Evolutionary conservation across 2,888 invertebrate genomes (phyloP).

Genomic region (Conops quadrifasciatus): DNA sequence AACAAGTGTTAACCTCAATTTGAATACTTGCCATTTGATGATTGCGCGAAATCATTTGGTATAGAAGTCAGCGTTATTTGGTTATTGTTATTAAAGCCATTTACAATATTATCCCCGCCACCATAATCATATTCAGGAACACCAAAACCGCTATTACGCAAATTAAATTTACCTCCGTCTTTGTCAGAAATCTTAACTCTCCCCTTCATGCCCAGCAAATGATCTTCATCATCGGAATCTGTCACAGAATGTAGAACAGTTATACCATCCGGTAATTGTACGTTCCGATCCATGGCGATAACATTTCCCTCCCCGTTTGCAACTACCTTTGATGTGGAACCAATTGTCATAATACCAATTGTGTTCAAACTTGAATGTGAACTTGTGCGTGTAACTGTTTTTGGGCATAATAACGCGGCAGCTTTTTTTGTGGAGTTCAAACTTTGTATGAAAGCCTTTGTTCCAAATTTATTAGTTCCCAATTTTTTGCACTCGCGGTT

Average conservation of each 20-base stretch:
- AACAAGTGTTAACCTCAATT: not conserved
- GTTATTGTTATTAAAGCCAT: conserved; percentile 55
- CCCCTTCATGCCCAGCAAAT: conserved; percentile 19
- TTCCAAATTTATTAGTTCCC: conserved; percentile 57
- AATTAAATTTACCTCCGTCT: conserved; percentile 30
- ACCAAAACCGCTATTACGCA: conserved; percentile 10
- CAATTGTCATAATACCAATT: conserved; percentile 41
- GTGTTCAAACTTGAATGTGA: conserved; percentile 21
- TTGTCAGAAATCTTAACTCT: not conserved
- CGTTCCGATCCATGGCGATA: not conserved
- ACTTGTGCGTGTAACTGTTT: conserved; percentile 47
- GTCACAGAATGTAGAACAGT: not conserved
- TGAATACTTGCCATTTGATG: conserved; percentile 52
- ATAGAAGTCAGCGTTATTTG: conserved; percentile 60
- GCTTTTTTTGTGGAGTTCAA: conserved; percentile 61
- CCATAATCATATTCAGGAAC: conserved; percentile 40
- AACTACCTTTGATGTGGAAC: not conserved
- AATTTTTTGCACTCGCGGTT: conserved; percentile 68
- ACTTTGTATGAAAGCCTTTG: conserved; percentile 57
- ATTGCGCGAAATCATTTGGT: conserved; percentile 56
- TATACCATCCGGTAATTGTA: not conserved
- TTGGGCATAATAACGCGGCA: conserved; percentile 57
- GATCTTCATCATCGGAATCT: conserved; percentile 1
- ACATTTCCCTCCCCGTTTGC: not conserved
- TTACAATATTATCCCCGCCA: conserved; percentile 54